Conservation (phyloP, 2,797 vertebrate genomes). For the Sardinella longiceps region DNA sequence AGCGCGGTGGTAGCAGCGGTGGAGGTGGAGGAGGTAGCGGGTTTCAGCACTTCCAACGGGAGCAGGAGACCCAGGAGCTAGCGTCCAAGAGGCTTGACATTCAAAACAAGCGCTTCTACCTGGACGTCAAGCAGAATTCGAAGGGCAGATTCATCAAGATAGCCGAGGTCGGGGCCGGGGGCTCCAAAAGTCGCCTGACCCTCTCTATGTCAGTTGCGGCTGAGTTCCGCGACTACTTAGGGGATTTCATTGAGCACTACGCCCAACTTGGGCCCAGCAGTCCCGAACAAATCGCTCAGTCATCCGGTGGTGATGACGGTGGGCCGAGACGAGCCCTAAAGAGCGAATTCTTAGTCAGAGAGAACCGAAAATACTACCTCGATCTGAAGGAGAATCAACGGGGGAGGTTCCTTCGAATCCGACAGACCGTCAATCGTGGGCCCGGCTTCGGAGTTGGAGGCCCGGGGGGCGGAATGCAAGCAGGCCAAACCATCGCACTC, state of each 20-base stretch:
- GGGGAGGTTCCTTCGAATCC: slow-evolving; percentile 88
- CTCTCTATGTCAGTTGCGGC: slow-evolving; percentile 92
- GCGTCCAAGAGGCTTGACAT: slow-evolving; percentile 86
- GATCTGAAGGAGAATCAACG: slow-evolving; percentile 93
- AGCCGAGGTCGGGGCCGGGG: slow-evolving; percentile 89
- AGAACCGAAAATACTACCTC: slow-evolving; percentile 93
- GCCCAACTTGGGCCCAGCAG: slow-evolving; percentile 88
- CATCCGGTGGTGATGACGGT: slow-evolving; percentile 80
- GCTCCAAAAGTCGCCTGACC: slow-evolving; percentile 88
- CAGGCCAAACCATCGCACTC: slow-evolving; percentile 93
- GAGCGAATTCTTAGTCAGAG: slow-evolving; percentile 90
- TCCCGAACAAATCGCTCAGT: slow-evolving; percentile 89
- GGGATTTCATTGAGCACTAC: slow-evolving; percentile 88
- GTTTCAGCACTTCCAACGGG: slow-evolving; percentile 82
- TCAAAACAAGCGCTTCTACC: slow-evolving; percentile 85
- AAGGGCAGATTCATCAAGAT: slow-evolving; percentile 89
- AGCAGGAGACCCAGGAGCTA: slow-evolving; percentile 83
- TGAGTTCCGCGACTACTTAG: slow-evolving; percentile 89
- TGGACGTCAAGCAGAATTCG: slow-evolving; percentile 86
- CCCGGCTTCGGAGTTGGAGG: slow-evolving; percentile 82
- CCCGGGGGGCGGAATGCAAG: slow-evolving; percentile 80
- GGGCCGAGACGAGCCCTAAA: slow-evolving; percentile 88
- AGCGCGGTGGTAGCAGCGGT: slow-evolving; percentile 81
- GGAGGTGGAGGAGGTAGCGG: slow-evolving; percentile 64
- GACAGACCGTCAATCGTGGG: slow-evolving; percentile 90